A percentile compares a stretch with the other conserved stretches of the same genome.
These are phyloP conservation scores for Cloeon dipterum DNA, from an alignment of 2,888 invertebrate species.

Conservation along the genomic window DNA sequence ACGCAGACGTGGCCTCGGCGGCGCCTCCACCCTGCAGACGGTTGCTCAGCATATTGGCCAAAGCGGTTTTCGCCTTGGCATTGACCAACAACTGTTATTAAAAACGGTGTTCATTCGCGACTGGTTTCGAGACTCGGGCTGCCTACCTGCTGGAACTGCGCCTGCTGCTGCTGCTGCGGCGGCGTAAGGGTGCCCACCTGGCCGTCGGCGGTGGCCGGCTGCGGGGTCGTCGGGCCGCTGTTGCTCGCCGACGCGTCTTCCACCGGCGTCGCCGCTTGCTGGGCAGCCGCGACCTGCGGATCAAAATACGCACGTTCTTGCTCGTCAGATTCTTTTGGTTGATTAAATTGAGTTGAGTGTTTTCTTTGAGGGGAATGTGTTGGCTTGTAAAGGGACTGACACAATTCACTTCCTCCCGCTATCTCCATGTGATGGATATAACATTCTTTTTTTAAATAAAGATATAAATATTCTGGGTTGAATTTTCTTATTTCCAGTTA, in stretches of 20 bases:
- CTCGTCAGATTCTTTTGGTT: too few relatives aligned
- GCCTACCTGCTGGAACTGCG: conserved; percentile 4
- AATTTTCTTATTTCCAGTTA: too few relatives aligned
- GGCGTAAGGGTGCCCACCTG: conserved; percentile 12
- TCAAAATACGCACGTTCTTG: too few relatives aligned
- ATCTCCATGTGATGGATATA: too few relatives aligned
- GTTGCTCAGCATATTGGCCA: conserved; percentile 83
- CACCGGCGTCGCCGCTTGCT: too few relatives aligned
- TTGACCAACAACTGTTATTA: conserved; percentile 32
- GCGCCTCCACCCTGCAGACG: conserved; percentile 29
- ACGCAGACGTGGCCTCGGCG: conserved; percentile 23
- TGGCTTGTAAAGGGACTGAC: too few relatives aligned
- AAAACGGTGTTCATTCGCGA: background rate
- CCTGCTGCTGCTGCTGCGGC: conserved; percentile 7
- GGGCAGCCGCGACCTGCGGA: conserved; percentile 1
- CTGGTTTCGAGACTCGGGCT: background rate
- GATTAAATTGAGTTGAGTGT: too few relatives aligned
- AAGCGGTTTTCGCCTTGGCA: conserved; percentile 80
- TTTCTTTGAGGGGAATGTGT: too few relatives aligned
- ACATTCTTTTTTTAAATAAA: too few relatives aligned
- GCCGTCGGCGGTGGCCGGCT: conserved; percentile 27
- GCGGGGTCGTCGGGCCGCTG: conserved; percentile 27
- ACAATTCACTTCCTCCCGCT: too few relatives aligned
- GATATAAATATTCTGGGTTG: too few relatives aligned
- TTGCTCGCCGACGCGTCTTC: too few relatives aligned